phyloP scores from a whole-genome alignment of 2,113 vertebrate genomes.

The Cnemophilus loriae region DNA sequence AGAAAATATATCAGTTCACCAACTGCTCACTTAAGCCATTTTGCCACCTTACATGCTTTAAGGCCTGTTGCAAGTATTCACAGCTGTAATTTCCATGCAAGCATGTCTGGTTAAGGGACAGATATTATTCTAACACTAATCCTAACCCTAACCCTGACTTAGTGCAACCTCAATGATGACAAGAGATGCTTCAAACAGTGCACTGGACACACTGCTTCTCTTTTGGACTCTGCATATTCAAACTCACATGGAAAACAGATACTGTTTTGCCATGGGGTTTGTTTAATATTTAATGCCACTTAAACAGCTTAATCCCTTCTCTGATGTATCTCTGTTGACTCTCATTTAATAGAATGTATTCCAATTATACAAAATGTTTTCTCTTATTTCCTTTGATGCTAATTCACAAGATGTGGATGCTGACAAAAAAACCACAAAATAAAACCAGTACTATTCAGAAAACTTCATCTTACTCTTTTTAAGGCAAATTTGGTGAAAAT shows the following conservation, averaged over 20 bases:
- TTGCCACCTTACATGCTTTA: not conserved
- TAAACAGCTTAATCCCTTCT: not conserved
- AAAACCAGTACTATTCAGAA: not conserved
- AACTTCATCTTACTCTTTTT: not conserved
- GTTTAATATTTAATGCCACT: not conserved
- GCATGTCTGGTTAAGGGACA: not conserved
- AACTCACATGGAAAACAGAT: not conserved
- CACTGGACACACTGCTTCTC: not conserved
- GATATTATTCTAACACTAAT: not conserved
- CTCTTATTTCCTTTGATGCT: not conserved
- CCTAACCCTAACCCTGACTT: not conserved
- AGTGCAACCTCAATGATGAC: not conserved
- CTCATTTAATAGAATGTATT: not conserved
- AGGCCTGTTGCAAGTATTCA: not conserved
- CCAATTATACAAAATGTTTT: not conserved
- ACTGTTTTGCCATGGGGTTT: not conserved
- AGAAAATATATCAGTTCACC: not conserved
- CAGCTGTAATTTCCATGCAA: not conserved
- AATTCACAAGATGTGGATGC: not conserved
- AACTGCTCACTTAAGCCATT: not conserved
- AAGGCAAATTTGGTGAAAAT: not conserved
- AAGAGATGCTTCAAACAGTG: not conserved
- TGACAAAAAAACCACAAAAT: not conserved
- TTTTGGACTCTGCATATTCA: not conserved
- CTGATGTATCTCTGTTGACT: not conserved